These are phyloP conservation scores for Rhea pennata DNA, from an alignment of 2,113 vertebrate species.

Conservation along the genomic window DNA sequence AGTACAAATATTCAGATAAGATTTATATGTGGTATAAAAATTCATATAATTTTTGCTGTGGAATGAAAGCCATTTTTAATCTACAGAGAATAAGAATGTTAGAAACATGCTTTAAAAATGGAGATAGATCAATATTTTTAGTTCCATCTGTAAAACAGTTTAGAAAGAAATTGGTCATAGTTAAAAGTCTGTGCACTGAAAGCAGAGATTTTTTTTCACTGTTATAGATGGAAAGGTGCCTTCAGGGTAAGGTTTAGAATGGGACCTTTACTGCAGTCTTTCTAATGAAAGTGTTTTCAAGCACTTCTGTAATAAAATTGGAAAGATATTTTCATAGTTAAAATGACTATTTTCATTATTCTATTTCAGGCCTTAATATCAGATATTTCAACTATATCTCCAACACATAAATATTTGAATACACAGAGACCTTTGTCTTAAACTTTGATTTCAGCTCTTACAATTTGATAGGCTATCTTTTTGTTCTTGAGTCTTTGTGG, in stretches of 20 bases:
- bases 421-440: neutral
- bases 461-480: neutral
- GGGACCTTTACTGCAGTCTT: neutral
- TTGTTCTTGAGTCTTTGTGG: neutral
- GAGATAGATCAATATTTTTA: neutral
- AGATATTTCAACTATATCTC: neutral
- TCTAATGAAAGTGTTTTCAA: neutral
- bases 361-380: neutral
- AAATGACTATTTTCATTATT: slow-evolving; percentile 16
- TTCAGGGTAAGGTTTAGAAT: neutral
- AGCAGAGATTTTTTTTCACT: neutral
- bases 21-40: neutral
- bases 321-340: neutral
- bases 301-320: neutral
- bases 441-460: neutral
- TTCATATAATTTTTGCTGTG: neutral
- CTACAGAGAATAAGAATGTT: neutral
- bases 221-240: neutral
- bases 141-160: neutral
- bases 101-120: neutral
- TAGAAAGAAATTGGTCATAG: neutral
- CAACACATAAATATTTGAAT: neutral
- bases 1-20: neutral
- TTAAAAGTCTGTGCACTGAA: neutral
- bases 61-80: slow-evolving; percentile 11